Evolutionary conservation across 2,113 vertebrate species (phyloP).

Genomic region (Narcine bancroftii): DNA sequence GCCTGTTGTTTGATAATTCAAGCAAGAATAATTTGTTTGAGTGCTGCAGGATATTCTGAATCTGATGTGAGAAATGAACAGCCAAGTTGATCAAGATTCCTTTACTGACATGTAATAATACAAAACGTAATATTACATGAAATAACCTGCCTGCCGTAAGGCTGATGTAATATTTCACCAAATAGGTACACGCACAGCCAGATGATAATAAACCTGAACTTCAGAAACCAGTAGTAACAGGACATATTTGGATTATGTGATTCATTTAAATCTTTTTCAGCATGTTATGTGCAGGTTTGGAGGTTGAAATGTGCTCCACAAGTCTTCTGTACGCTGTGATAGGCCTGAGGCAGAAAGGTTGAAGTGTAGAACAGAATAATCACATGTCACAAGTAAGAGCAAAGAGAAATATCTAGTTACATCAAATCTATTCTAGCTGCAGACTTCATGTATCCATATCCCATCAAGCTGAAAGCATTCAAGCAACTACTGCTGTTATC

Average conservation of each 20-base stretch:
- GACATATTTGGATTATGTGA: not conserved
- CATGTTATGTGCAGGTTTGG: not conserved
- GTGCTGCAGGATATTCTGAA: not conserved
- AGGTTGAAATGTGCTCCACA: not conserved
- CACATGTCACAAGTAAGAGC: slow-evolving; percentile 43
- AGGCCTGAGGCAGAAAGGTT: not conserved
- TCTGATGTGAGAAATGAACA: not conserved
- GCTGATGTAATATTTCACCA: not conserved
- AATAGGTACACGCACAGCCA: no score
- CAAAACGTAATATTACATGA: no score
- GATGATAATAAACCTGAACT: no score
- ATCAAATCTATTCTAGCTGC: slow-evolving; percentile 65
- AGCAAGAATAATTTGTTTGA: not conserved
- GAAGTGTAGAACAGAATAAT: slow-evolving; percentile 31
- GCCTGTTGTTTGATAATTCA: not conserved
- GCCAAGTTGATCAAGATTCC: no score
- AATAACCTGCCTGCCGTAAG: no score
- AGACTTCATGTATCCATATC: slow-evolving; percentile 69
- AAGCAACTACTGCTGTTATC: slow-evolving; percentile 75
- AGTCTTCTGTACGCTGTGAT: not conserved
- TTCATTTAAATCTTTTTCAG: not conserved
- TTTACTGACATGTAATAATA: no score
- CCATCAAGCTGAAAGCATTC: slow-evolving; percentile 78
- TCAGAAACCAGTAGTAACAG: not conserved
- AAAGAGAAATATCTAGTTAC: slow-evolving; percentile 71